Evolutionary conservation across 2,888 invertebrate species (phyloP), one percentile per base, ranked within the genome.

Genomic region (Drosophila nigricruria): DNA sequence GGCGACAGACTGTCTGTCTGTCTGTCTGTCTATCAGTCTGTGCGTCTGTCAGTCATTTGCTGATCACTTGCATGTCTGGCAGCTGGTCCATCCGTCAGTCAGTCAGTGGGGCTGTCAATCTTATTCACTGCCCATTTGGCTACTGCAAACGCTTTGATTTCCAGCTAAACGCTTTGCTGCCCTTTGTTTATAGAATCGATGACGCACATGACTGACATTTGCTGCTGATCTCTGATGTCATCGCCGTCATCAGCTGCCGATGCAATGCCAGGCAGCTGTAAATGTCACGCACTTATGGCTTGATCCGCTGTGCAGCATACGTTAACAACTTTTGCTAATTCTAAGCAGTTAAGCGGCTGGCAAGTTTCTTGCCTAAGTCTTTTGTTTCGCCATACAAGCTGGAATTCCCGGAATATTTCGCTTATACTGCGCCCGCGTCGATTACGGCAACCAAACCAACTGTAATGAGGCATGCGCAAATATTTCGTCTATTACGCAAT

Each of bases 381-480:
- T 88, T 88, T 73, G 88, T 85, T 85, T 85, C 88, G 75, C 53
- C 83, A 85, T 64, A 40, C 60, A 20, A 9, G 18, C 14, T 30
- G 58, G 61, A 66, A 81, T 81, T 82, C 86, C 79, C 68, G 64
- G 70, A 74, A 83, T 85, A 77, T 73, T 77, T 85, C 62, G 68
- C 69, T 61, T 78, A 77, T 80, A 80, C 77, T 62, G 69, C 70
- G 56, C 50, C 65, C 50, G 73, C 70, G 63, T 70, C 76, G 85
- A 88, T 85, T 88, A 85, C 88, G 72, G 73, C 88, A 85, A 79
- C 76, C 73, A 81, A 85, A 70, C 73, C 76, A 81, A 70, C 81
- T 82, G 85, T 85, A 88, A 85, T 85, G 84, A 85, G 84, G 73
- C 88, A 79, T 85, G 84, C 88, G 88, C 86, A 88, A 88, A 86